Evolutionary conservation across 2,888 invertebrate genomes (phyloP), one percentile per base, ranked within the genome.

Genomic region (Petrolisthes manimaculis): DNA sequence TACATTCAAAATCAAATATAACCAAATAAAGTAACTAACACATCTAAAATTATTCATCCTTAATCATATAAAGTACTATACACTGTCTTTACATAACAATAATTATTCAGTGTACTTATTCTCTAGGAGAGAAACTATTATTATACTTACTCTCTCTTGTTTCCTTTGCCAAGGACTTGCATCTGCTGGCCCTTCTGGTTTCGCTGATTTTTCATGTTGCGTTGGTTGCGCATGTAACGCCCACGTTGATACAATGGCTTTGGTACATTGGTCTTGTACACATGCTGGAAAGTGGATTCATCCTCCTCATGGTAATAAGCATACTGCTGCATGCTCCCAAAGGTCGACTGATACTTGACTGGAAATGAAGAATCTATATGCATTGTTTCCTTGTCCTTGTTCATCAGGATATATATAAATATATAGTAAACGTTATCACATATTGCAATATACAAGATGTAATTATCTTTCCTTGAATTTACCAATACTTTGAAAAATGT

Each of bases 231-330:
- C 89, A 91, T 88, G 83, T 93, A 92, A 21, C 98, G 95, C 6
- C 97, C 97, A 18, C 98, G 95, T 93, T 98, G 98, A 93, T 98
- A 98, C 18, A 97, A 96, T 4, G 97, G 97, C 92, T 97, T 97
- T 92, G 96, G 96, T 2, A 97, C 95, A 61, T 97, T 95, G 0
- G 98, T 96, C 0, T 97, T 98, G 92, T 99, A 99, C 92, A 99
- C 99, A 94, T 99, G 94, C 93, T 99, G 99, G 95, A 99, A 99
- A 83, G 97, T 97, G 91, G 97, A 97, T 93, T 99, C 99, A 93
- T 99, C 99, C 93, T 99, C 99, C 92, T 99, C 99, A 92, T 99
- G 99, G 93, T 97, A 98, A 93, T 99, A 99, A 0, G 99, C 97
- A 93, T 99, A 99, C 92, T 99, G 99, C 92, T 96, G 98, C 78